phyloP scores from a whole-genome alignment of 2,888 invertebrate species.

The Phengaris alcon region DNA sequence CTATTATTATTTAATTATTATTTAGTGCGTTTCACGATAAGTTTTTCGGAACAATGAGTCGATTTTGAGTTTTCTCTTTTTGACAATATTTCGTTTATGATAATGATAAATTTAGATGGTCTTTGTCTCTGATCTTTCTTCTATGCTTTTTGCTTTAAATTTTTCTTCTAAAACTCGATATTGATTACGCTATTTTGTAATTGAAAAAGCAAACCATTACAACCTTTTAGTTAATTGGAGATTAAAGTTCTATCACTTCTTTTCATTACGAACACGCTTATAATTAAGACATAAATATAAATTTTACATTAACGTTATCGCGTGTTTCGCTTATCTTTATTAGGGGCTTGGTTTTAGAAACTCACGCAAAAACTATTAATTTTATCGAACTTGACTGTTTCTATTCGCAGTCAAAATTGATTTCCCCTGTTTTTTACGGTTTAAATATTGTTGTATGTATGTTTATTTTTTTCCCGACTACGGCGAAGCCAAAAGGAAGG shows the following conservation, averaged over 20 bases:
- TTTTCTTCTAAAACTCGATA: background rate
- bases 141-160: background rate
- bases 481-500: too few relatives aligned
- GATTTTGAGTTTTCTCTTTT: too few relatives aligned
- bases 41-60: too few relatives aligned
- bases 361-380: conserved; percentile 10
- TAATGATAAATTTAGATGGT: too few relatives aligned
- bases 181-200: background rate
- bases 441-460: background rate
- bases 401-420: background rate
- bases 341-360: conserved; percentile 2
- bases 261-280: background rate
- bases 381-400: conserved; percentile 11
- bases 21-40: too few relatives aligned
- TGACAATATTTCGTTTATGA: too few relatives aligned
- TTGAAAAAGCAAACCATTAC: background rate
- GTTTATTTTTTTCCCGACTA: background rate
- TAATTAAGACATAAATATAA: conserved; percentile 11
- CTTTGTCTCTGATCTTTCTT: too few relatives aligned
- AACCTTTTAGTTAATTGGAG: background rate
- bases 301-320: conserved; percentile 2
- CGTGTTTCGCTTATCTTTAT: background rate
- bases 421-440: background rate
- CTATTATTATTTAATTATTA: too few relatives aligned
- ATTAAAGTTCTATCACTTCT: conserved; percentile 4